These are phyloP conservation scores for Drosophila paracracens DNA, from an alignment of 2,888 invertebrate species.

Conservation along the genomic window DNA sequence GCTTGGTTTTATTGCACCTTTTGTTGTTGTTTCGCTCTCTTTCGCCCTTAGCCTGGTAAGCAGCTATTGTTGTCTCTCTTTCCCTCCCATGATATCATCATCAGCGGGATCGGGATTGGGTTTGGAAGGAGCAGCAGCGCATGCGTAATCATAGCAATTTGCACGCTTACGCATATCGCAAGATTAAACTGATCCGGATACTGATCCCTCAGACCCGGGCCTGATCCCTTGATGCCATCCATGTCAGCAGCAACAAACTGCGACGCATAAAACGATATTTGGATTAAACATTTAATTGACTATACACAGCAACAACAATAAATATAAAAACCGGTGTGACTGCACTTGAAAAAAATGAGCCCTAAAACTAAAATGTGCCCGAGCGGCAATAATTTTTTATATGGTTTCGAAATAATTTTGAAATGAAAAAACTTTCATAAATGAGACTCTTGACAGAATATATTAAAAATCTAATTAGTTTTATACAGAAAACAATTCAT, in stretches of 20 bases:
- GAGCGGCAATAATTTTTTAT: neutral
- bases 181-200: slow-evolving; percentile 83
- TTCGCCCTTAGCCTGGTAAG: neutral
- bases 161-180: slow-evolving; percentile 81
- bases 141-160: slow-evolving; percentile 77
- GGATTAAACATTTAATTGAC: slow-evolving; percentile 79
- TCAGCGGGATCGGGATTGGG: neutral
- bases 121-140: slow-evolving; percentile 24
- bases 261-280: slow-evolving; percentile 74
- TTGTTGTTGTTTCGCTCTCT: slow-evolving; percentile 56
- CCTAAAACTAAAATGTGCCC: neutral
- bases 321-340: slow-evolving; percentile 58
- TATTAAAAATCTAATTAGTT: neutral
- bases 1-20: slow-evolving; percentile 79
- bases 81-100: slow-evolving; percentile 1
- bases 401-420: neutral
- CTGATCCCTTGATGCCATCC: slow-evolving; percentile 72
- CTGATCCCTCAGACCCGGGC: slow-evolving; percentile 63
- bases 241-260: slow-evolving; percentile 32
- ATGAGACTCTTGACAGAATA: neutral
- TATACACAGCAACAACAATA: slow-evolving; percentile 27
- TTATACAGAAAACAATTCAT: too few relatives aligned
- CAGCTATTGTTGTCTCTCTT: slow-evolving; percentile 11
- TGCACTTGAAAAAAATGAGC: neutral
- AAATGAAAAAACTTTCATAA: neutral